Percentiles rank a stretch among this genome's conserved stretches.
Conservation (phyloP, 2,113 vertebrate species). For the Steatornis caripensis region DNA sequence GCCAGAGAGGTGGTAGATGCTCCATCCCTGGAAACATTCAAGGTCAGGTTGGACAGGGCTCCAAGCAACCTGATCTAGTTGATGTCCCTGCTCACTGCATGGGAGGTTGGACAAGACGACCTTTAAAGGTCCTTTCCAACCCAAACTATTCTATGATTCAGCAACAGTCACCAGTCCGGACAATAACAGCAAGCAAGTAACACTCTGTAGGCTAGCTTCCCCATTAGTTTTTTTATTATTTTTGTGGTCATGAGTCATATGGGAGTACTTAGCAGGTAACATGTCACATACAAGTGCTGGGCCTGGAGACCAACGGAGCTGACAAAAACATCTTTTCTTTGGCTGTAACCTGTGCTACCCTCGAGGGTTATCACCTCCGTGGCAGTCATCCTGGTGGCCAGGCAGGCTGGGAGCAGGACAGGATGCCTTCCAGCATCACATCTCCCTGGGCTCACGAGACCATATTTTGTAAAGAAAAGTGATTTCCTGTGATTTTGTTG, state of each 20-base stretch:
- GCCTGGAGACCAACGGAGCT: not conserved
- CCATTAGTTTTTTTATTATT: not conserved
- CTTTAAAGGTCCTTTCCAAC: too few relatives aligned
- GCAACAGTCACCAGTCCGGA: not conserved
- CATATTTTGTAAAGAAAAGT: not conserved
- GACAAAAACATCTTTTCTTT: not conserved
- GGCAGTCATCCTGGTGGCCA: not conserved
- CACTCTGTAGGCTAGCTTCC: not conserved
- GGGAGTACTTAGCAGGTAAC: not conserved
- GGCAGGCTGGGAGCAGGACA: not conserved
- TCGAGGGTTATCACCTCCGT: not conserved
- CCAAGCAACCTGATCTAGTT: too few relatives aligned
- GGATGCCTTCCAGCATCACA: not conserved
- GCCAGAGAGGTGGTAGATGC: too few relatives aligned
- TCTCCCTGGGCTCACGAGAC: not conserved
- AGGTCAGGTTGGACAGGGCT: too few relatives aligned
- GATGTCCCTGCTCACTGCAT: too few relatives aligned
- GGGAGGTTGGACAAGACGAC: too few relatives aligned
- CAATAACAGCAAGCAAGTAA: not conserved
- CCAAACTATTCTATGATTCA: too few relatives aligned
- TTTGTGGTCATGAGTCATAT: not conserved
- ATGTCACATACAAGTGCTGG: not conserved
- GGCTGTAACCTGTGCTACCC: not conserved
- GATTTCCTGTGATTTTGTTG: not conserved
- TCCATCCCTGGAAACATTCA: too few relatives aligned